phyloP scores from a whole-genome alignment of 2,888 invertebrate genomes.

The Microchrysa polita region DNA sequence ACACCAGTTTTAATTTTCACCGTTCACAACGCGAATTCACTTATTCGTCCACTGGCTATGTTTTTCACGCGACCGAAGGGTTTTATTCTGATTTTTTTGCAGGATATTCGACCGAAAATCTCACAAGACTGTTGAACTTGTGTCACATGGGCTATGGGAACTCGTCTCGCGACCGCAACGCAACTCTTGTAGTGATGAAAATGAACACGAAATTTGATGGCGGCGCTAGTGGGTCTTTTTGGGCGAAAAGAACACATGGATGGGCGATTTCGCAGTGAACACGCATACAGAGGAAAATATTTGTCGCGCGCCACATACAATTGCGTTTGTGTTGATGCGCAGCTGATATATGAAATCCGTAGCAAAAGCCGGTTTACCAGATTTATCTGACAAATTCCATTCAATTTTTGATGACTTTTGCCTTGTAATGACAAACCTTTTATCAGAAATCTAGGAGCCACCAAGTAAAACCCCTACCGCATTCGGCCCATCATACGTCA shows the following conservation, averaged over 20 bases:
- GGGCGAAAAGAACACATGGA: no score
- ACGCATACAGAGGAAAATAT: no score
- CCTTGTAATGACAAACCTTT: no score
- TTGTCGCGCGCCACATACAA: slow-evolving; percentile 1
- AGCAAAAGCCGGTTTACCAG: neutral
- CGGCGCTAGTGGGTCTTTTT: slow-evolving; percentile 6
- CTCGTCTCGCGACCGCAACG: slow-evolving; percentile 34
- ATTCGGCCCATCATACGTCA: no score
- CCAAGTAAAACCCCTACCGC: no score
- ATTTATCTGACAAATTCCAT: no score
- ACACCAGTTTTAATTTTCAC: slow-evolving; percentile 28
- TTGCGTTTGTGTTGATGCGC: neutral
- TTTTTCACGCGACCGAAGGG: neutral
- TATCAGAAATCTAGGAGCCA: no score
- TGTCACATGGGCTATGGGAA: slow-evolving; percentile 34
- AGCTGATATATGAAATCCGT: slow-evolving; percentile 13
- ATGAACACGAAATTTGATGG: slow-evolving; percentile 24
- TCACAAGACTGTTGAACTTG: slow-evolving; percentile 27
- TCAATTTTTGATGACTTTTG: no score
- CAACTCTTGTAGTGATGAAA: slow-evolving; percentile 39
- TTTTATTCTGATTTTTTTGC: neutral
- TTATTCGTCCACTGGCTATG: neutral
- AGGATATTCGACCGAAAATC: slow-evolving; percentile 21
- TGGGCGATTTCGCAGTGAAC: no score
- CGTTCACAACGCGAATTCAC: neutral